phyloP scores from a whole-genome alignment of 2,888 invertebrate species.

The Platycheirus rosarum region DNA sequence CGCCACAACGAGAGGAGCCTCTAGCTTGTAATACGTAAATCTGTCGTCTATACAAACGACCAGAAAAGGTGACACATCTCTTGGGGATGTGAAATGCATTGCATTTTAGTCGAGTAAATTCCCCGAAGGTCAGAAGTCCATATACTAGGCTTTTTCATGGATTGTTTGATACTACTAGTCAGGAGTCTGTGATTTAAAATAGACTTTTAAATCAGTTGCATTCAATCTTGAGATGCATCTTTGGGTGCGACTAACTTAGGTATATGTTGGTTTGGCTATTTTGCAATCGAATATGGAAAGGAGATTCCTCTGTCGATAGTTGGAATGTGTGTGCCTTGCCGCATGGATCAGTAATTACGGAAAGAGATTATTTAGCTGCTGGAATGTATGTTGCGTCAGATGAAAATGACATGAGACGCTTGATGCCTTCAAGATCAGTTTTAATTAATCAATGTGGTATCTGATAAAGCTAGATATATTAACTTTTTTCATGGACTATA shows the following conservation, averaged over 20 bases:
- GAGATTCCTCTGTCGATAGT: slow-evolving; percentile 46
- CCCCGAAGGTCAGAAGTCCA: slow-evolving; percentile 69
- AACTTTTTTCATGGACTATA: no score
- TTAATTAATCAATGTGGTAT: no score
- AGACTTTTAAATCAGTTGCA: slow-evolving; percentile 63
- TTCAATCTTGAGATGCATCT: slow-evolving; percentile 66
- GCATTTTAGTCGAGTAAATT: slow-evolving; percentile 66
- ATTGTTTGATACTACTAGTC: not conserved
- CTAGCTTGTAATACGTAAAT: slow-evolving; percentile 66
- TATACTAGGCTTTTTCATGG: slow-evolving; percentile 36
- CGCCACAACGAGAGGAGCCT: slow-evolving; percentile 24
- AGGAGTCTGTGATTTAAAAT: slow-evolving; percentile 61
- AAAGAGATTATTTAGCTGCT: not conserved
- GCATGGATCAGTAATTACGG: not conserved
- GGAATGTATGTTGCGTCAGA: no score
- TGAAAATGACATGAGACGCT: no score
- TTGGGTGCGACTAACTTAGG: slow-evolving; percentile 59
- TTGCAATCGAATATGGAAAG: slow-evolving; percentile 30
- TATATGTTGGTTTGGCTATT: slow-evolving; percentile 47
- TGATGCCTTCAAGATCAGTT: no score
- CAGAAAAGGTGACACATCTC: slow-evolving; percentile 64
- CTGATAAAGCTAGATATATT: no score
- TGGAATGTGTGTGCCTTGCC: not conserved
- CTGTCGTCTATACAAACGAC: slow-evolving; percentile 38
- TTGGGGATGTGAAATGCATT: slow-evolving; percentile 63